Percentiles rank a stretch among this genome's conserved stretches.
Conservation (phyloP, 2,113 vertebrate genomes). For the Pyxicephalus adspersus region DNA sequence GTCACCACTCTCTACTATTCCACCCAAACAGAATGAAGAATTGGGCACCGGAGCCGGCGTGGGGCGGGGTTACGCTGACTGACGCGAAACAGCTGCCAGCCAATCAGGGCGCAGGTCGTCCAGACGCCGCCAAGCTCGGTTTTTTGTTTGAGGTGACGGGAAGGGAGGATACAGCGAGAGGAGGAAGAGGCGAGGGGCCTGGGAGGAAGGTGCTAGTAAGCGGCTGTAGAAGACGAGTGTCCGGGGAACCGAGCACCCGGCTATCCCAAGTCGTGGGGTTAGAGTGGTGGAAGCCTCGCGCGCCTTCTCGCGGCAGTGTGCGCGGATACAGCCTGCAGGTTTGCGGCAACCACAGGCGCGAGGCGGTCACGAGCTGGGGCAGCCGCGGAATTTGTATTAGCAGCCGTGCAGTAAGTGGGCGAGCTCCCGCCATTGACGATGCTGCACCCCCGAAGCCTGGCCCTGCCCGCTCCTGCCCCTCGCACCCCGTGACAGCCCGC, state of each 20-base stretch:
- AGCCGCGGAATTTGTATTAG: too few relatives aligned
- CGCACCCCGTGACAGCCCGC: slow-evolving; percentile 7
- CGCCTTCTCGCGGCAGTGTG: slow-evolving; percentile 1
- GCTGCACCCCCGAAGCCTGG: neutral
- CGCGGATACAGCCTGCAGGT: slow-evolving; percentile 15
- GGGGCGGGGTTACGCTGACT: neutral
- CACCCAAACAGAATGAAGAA: slow-evolving; percentile 31
- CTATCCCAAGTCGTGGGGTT: neutral
- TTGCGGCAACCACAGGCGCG: neutral
- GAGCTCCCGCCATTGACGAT: neutral
- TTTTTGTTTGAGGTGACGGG: slow-evolving; percentile 59
- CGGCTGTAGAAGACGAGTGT: neutral
- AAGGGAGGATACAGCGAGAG: slow-evolving; percentile 28
- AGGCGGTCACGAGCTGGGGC: neutral
- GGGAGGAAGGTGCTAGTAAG: neutral
- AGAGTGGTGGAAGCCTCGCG: slow-evolving; percentile 5
- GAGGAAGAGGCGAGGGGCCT: slow-evolving; percentile 25
- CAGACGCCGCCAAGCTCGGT: slow-evolving; percentile 69
- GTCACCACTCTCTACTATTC: neutral
- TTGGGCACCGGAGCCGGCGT: slow-evolving; percentile 14
- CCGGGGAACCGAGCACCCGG: neutral
- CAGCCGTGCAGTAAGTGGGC: neutral
- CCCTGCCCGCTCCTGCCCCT: neutral
- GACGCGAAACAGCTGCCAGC: slow-evolving; percentile 52
- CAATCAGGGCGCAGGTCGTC: slow-evolving; percentile 57